These are phyloP conservation scores for Natator depressus DNA, from an alignment of 2,113 vertebrate species.

Conservation along the genomic window DNA sequence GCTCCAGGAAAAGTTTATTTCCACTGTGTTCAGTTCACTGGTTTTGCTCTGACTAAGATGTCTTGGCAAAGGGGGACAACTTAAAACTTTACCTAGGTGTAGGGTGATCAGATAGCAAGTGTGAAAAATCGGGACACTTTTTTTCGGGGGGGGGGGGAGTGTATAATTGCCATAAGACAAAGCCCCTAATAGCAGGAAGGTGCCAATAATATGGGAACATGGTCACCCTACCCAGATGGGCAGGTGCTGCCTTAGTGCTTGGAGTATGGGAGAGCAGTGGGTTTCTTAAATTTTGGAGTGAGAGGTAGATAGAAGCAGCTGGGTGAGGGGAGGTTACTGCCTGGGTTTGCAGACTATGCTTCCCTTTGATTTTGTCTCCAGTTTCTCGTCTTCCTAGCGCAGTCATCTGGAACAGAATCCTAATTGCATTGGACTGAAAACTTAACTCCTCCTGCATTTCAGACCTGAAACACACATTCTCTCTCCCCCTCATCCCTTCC, in stretches of 20 bases:
- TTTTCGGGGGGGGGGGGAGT: not conserved
- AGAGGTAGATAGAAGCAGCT: not conserved
- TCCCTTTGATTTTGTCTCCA: not conserved
- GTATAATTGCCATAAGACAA: not conserved
- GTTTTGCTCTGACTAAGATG: not conserved
- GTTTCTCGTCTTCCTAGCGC: not conserved
- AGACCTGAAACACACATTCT: not conserved
- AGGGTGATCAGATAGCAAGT: not conserved
- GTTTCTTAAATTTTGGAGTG: not conserved
- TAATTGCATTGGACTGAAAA: not conserved
- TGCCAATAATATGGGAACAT: not conserved
- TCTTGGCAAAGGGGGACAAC: not conserved
- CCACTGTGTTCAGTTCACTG: not conserved
- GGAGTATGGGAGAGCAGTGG: not conserved
- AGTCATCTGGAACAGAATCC: not conserved
- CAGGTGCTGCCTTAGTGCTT: not conserved
- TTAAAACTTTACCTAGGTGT: not conserved
- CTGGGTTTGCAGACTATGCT: not conserved
- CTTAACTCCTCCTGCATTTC: not conserved
- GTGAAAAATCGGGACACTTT: not conserved
- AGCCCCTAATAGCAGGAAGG: not conserved
- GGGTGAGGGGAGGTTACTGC: not conserved
- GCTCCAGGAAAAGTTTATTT: not conserved
- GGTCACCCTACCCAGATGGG: not conserved
- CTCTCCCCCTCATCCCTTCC: constrained; percentile 14